These are phyloP conservation scores for Pterois miles DNA, from an alignment of 2,797 vertebrate genomes.

Conservation along the genomic window DNA sequence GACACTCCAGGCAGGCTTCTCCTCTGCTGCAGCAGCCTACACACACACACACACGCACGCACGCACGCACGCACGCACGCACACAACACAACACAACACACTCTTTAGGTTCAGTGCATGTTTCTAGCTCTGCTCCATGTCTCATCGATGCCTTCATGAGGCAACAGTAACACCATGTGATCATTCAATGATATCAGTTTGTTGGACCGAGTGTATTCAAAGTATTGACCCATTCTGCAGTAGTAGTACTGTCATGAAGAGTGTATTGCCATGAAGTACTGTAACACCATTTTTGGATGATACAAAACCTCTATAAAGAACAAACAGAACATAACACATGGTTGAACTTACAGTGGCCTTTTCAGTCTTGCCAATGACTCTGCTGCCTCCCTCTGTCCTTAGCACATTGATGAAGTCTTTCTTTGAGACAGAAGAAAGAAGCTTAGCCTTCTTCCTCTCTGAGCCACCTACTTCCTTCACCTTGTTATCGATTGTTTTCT, in stretches of 20 bases:
- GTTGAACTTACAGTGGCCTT: constrained; percentile 66
- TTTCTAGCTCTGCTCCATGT: neutral
- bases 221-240: neutral
- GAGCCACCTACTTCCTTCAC: constrained; percentile 89
- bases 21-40: constrained; percentile 66
- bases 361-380: constrained; percentile 15
- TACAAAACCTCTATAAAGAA: too few relatives aligned
- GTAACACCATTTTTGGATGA: too few relatives aligned
- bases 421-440: constrained; percentile 91
- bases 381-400: constrained; percentile 62
- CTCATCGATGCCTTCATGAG: neutral
- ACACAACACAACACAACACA: neutral
- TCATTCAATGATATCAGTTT: neutral
- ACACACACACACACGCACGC: neutral
- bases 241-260: too few relatives aligned
- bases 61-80: neutral
- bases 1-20: constrained; percentile 89
- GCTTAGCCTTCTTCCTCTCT: constrained; percentile 89
- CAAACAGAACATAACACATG: neutral
- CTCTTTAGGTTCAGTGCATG: neutral
- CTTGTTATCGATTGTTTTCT: constrained; percentile 87
- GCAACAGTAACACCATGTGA: constrained; percentile 54
- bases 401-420: constrained; percentile 95
- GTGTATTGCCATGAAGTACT: too few relatives aligned
- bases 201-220: neutral